These are phyloP conservation scores for Trichoplusia ni DNA, from an alignment of 1,140 invertebrate species.

Conservation along the genomic window DNA sequence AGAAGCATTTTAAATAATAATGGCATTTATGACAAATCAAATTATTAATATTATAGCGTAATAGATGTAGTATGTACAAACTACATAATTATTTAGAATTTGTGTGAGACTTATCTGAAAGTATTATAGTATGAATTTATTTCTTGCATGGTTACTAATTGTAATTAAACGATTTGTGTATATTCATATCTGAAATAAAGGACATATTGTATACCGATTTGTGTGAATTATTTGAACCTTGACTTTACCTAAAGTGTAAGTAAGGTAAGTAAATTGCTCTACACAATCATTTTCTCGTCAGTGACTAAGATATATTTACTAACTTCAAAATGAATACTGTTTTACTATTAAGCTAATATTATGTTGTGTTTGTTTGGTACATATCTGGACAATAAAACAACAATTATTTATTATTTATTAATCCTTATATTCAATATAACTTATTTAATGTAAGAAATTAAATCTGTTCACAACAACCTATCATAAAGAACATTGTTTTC, in stretches of 20 bases:
- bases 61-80: conserved; percentile 29
- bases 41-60: conserved; percentile 36
- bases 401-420: conserved; percentile 33
- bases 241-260: no score
- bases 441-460: conserved; percentile 49
- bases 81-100: conserved; percentile 34
- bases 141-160: conserved; percentile 63
- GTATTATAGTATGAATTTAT: conserved; percentile 52
- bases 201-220: conserved; percentile 26
- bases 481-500: conserved; percentile 49
- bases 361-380: no score
- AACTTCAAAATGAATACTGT: no score
- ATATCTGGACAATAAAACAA: conserved; percentile 27
- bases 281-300: no score
- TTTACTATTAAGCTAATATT: no score
- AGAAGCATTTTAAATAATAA: conserved; percentile 33
- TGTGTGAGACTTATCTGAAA: conserved; percentile 46
- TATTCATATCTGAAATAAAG: conserved; percentile 53
- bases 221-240: conserved; percentile 13
- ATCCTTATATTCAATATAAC: conserved; percentile 61
- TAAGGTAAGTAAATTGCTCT: neutral
- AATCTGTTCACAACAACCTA: conserved; percentile 55
- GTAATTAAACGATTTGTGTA: conserved; percentile 59
- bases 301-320: no score
- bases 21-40: conserved; percentile 31